phyloP scores from a whole-genome alignment of 2,888 invertebrate species.

The Rhagonycha lutea region DNA sequence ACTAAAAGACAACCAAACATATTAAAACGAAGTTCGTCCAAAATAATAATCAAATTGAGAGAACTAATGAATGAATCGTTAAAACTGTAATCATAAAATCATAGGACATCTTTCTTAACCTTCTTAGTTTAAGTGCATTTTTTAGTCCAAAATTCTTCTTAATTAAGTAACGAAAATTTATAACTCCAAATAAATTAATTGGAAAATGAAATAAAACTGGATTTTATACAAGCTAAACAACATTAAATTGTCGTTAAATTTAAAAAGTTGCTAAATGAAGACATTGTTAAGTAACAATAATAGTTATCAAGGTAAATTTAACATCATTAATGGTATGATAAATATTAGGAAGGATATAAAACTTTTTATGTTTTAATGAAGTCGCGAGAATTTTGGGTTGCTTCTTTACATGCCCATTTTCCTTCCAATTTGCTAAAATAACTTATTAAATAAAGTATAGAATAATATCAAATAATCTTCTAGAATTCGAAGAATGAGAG shows the following conservation, averaged over 20 bases:
- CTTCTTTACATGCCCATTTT: neutral
- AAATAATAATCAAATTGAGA: neutral
- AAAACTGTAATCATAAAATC: neutral
- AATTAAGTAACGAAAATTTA: neutral
- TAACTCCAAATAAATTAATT: neutral
- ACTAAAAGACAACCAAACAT: neutral
- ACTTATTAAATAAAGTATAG: neutral
- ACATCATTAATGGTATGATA: slow-evolving; percentile 10
- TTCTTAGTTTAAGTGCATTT: neutral
- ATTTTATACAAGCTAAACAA: neutral
- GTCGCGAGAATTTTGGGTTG: neutral
- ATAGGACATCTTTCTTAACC: neutral
- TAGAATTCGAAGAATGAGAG: too few relatives aligned
- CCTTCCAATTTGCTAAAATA: neutral
- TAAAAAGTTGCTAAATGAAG: neutral
- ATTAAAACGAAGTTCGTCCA: neutral
- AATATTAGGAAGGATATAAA: slow-evolving; percentile 6
- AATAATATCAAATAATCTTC: too few relatives aligned
- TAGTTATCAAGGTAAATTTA: slow-evolving; percentile 10
- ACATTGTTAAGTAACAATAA: neutral
- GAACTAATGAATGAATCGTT: neutral
- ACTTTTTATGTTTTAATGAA: neutral
- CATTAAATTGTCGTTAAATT: neutral
- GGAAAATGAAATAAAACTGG: neutral
- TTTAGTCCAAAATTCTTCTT: neutral